Evolutionary conservation across 2,113 vertebrate genomes (phyloP).

Genomic region (Cyanoderma ruficeps): DNA sequence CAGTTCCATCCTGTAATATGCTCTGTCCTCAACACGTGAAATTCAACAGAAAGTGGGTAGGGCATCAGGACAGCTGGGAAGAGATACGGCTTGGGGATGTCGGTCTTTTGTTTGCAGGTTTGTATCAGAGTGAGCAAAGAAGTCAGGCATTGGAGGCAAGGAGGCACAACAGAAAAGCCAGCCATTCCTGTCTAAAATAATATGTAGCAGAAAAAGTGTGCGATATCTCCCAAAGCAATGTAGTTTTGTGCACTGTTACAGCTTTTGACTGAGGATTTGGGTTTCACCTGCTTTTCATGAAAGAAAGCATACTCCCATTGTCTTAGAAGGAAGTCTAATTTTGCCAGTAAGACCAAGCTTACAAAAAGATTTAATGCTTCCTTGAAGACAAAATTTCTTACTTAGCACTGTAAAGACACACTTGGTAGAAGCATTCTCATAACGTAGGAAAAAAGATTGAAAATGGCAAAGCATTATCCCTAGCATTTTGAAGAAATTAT

Average conservation of each 20-base stretch:
- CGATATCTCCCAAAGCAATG: accelerated
- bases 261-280: not conserved
- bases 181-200: not conserved
- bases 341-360: not conserved
- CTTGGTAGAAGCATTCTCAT: not conserved
- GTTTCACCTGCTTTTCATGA: not conserved
- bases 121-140: not conserved
- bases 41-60: not conserved
- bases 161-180: not conserved
- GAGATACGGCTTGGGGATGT: not conserved
- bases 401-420: not conserved
- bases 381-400: not conserved
- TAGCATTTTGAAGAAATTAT: not conserved
- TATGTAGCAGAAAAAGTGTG: not conserved
- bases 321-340: not conserved
- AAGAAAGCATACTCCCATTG: not conserved
- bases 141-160: not conserved
- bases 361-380: not conserved
- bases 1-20: not conserved
- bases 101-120: not conserved
- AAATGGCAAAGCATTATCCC: not conserved
- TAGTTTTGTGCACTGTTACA: not conserved
- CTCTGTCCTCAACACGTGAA: not conserved
- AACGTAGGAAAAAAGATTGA: not conserved
- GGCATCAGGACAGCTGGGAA: not conserved